Evolutionary conservation across 1,140 invertebrate genomes (phyloP).

Genomic region (Procambarus virginalis): DNA sequence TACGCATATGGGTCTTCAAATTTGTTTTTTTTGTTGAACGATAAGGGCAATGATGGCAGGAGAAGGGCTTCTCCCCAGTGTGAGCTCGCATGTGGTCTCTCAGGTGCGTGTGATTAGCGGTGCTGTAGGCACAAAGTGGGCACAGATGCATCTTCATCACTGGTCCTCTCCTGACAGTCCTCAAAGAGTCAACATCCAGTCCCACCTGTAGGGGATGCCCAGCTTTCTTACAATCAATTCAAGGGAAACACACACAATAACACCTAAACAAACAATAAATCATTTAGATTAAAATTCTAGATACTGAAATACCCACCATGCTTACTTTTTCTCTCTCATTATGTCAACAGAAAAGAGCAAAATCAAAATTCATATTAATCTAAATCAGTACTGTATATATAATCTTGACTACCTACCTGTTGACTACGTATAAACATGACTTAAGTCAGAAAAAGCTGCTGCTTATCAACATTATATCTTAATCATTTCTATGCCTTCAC

Average conservation of each 20-base stretch:
- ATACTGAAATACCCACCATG: neutral
- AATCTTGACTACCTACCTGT: too few species aligned
- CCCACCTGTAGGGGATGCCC: constrained; percentile 40
- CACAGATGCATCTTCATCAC: constrained; percentile 47
- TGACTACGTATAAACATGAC: too few species aligned
- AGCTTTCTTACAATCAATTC: constrained; percentile 28
- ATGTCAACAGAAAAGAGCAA: neutral
- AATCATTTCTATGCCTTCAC: too few species aligned
- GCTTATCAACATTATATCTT: too few species aligned
- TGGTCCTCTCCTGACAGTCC: constrained; percentile 28
- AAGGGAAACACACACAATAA: neutral
- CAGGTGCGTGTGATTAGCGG: constrained; percentile 54
- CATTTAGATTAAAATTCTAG: neutral
- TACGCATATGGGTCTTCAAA: constrained; percentile 51
- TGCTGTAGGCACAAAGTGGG: constrained; percentile 53
- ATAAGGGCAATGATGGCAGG: constrained; percentile 53
- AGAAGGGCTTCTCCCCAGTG: constrained; percentile 58
- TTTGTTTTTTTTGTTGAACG: constrained; percentile 57
- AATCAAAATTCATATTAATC: neutral
- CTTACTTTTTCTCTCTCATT: neutral
- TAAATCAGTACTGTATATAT: neutral
- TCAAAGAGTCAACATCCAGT: constrained; percentile 26
- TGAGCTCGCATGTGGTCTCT: constrained; percentile 58
- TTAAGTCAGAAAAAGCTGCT: too few species aligned
- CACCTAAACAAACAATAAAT: neutral